Conservation (phyloP, 2,797 vertebrate genomes). For the Graptemys geographica region DNA sequence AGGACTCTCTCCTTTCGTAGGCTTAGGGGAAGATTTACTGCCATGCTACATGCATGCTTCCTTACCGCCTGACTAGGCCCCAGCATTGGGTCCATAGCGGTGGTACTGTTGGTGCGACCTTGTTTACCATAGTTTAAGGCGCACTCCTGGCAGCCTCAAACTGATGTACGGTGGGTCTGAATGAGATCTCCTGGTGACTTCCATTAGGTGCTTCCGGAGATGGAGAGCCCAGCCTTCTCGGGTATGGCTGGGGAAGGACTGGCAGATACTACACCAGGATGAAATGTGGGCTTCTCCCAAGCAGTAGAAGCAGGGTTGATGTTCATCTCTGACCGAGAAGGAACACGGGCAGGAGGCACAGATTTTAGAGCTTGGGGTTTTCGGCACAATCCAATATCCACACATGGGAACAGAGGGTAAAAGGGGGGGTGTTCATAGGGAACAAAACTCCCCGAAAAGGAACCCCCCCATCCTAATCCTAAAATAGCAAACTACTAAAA, state of each 20-base stretch:
- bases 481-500: not conserved
- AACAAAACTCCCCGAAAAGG: not conserved
- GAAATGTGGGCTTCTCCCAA: no score
- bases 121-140: not conserved
- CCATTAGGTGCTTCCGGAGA: no score
- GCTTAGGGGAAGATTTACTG: not conserved
- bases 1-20: not conserved
- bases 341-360: not conserved
- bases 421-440: not conserved
- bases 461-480: not conserved
- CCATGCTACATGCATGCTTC: not conserved
- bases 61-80: not conserved
- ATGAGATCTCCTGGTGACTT: no score
- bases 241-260: no score
- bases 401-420: not conserved
- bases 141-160: not conserved
- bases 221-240: no score
- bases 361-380: not conserved
- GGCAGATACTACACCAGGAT: no score
- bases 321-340: not conserved
- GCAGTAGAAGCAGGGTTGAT: no score
- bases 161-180: not conserved
- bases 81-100: not conserved
- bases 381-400: not conserved
- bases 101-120: not conserved